phyloP scores from a whole-genome alignment of 2,888 invertebrate species.

The Sinopyrophorus schimmeli region DNA sequence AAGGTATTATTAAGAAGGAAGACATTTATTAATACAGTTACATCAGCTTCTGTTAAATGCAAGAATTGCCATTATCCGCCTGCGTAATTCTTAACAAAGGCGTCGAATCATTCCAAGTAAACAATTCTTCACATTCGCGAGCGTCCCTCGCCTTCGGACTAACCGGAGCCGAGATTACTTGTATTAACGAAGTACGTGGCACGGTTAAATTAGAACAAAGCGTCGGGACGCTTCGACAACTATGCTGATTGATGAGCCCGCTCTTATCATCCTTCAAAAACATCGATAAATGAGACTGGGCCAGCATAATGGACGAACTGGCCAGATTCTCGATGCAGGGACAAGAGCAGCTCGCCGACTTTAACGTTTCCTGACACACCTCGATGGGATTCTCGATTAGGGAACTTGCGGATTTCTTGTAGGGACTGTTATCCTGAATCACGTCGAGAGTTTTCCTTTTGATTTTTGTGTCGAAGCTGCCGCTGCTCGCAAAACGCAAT shows the following conservation, averaged over 20 bases:
- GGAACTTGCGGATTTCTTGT: constrained; percentile 57
- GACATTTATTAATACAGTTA: neutral
- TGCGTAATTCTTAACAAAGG: constrained; percentile 49
- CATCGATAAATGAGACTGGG: constrained; percentile 49
- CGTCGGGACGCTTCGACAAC: constrained; percentile 49
- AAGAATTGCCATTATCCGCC: constrained; percentile 13
- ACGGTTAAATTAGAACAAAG: constrained; percentile 45
- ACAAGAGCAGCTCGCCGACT: constrained; percentile 67
- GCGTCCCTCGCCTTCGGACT: constrained; percentile 45
- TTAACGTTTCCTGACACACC: constrained; percentile 52
- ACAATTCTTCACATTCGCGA: constrained; percentile 45
- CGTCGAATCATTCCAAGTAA: constrained; percentile 47
- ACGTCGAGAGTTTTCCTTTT: constrained; percentile 55
- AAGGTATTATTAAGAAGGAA: too few species aligned
- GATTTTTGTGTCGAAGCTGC: constrained; percentile 60
- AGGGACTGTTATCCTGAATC: constrained; percentile 62
- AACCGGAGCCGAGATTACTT: constrained; percentile 48
- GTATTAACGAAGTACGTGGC: constrained; percentile 39
- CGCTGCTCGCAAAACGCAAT: constrained; percentile 75
- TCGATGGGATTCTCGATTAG: constrained; percentile 59
- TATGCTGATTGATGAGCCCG: constrained; percentile 32
- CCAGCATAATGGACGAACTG: constrained; percentile 49
- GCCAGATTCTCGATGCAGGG: constrained; percentile 69
- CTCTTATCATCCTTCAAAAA: constrained; percentile 40
- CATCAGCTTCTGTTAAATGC: neutral